phyloP scores from a whole-genome alignment of 2,797 vertebrate genomes.

The Anguilla marmorata region DNA sequence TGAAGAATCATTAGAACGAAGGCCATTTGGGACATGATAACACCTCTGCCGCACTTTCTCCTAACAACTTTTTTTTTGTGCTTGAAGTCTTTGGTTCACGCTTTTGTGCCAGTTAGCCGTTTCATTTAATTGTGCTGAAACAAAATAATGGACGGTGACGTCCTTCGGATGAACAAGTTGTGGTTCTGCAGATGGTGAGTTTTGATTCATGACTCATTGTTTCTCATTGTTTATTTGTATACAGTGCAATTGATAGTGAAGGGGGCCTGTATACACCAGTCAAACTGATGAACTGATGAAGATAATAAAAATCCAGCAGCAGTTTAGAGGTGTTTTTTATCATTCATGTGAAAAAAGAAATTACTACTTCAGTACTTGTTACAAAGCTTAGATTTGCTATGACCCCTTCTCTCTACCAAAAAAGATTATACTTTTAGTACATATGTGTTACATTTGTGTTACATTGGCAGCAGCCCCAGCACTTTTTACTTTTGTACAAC shows the following conservation, averaged over 20 bases:
- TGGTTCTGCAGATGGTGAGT: not conserved
- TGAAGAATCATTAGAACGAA: constrained; percentile 57
- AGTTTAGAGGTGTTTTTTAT: not conserved
- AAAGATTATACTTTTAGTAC: too few species aligned
- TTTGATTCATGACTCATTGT: not conserved
- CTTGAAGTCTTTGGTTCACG: constrained; percentile 1
- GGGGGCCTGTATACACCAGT: not conserved
- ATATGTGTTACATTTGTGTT: too few species aligned
- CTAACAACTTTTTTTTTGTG: constrained; percentile 56
- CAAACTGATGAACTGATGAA: not conserved
- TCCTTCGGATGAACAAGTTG: not conserved
- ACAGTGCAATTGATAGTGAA: not conserved
- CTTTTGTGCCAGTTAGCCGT: not conserved
- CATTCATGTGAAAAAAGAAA: not conserved
- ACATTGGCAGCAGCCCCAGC: too few species aligned
- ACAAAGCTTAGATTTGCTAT: too few species aligned
- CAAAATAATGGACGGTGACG: not conserved
- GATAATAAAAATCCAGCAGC: not conserved
- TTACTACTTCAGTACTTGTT: too few species aligned
- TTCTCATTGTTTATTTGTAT: not conserved
- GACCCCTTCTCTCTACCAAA: too few species aligned
- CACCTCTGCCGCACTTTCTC: constrained; percentile 87
- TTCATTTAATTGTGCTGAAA: constrained; percentile 12
- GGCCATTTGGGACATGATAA: constrained; percentile 53
- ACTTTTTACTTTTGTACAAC: too few species aligned